Conservation (phyloP, 2,797 vertebrate species). For the Phoxinus dragarum region DNA sequence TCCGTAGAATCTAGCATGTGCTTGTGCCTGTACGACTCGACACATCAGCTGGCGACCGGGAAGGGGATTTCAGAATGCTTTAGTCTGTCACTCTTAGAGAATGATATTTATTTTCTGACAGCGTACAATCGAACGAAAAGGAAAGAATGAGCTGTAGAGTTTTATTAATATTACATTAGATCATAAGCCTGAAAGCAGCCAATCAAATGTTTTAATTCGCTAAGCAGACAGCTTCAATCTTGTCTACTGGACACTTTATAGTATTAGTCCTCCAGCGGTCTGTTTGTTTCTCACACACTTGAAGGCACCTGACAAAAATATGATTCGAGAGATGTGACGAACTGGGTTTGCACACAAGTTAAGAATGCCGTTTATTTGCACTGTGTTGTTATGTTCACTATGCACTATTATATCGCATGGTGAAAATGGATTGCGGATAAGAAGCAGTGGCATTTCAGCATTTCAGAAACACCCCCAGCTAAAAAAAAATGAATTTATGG, state of each 20-base stretch:
- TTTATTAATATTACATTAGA: slow-evolving; percentile 26
- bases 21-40: slow-evolving; percentile 33
- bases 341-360: not conserved
- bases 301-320: not conserved
- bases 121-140: slow-evolving; percentile 7
- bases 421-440: not conserved
- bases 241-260: not conserved
- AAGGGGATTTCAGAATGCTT: slow-evolving; percentile 38
- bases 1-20: slow-evolving; percentile 25
- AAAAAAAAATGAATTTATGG: too few species aligned
- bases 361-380: not conserved
- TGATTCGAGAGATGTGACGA: not conserved
- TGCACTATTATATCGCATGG: not conserved
- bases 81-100: slow-evolving; percentile 49
- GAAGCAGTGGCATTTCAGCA: too few species aligned
- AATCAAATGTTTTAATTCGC: not conserved
- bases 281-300: not conserved
- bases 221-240: not conserved
- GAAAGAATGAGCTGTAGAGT: not conserved
- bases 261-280: not conserved
- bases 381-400: not conserved
- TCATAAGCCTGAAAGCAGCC: slow-evolving; percentile 18
- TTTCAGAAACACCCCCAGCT: too few species aligned
- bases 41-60: not conserved
- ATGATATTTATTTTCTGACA: slow-evolving; percentile 52